phyloP scores from a whole-genome alignment of 1,140 invertebrate species.

The Oedothorax gibbosus region DNA sequence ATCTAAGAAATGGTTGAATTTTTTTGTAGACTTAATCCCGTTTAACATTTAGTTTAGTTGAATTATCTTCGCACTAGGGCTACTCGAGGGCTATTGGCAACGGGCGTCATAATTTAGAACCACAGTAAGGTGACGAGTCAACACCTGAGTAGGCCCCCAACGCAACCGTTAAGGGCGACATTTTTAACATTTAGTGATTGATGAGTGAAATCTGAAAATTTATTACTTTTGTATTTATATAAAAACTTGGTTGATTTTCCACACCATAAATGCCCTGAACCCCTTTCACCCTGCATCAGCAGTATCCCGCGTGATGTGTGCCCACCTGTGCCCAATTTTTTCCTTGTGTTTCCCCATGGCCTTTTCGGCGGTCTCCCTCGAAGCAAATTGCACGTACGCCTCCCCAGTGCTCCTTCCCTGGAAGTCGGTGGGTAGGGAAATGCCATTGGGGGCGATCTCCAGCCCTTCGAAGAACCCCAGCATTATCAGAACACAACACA shows the following conservation, averaged over 20 bases:
- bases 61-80: too few relatives aligned
- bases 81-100: too few relatives aligned
- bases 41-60: too few relatives aligned
- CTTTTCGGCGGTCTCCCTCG: constrained; percentile 93
- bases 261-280: too few relatives aligned
- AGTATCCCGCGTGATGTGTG: constrained; percentile 24
- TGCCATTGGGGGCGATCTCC: constrained; percentile 95
- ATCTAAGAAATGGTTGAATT: too few relatives aligned
- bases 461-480: constrained; percentile 78
- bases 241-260: neutral
- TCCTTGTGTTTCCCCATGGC: constrained; percentile 97
- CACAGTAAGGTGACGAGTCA: too few relatives aligned
- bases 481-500: constrained; percentile 46
- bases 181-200: too few relatives aligned
- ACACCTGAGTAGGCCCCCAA: too few relatives aligned
- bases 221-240: neutral
- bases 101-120: too few relatives aligned
- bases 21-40: too few relatives aligned
- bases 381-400: constrained; percentile 97
- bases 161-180: too few relatives aligned
- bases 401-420: constrained; percentile 95
- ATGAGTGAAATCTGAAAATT: too few relatives aligned
- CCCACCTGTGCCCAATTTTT: constrained; percentile 98
- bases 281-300: constrained; percentile 17
- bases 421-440: constrained; percentile 93